A percentile compares a stretch with the other conserved stretches of the same genome.
Evolutionary conservation across 2,113 vertebrate genomes (phyloP).

Genomic region (Scytalopus superciliaris): DNA sequence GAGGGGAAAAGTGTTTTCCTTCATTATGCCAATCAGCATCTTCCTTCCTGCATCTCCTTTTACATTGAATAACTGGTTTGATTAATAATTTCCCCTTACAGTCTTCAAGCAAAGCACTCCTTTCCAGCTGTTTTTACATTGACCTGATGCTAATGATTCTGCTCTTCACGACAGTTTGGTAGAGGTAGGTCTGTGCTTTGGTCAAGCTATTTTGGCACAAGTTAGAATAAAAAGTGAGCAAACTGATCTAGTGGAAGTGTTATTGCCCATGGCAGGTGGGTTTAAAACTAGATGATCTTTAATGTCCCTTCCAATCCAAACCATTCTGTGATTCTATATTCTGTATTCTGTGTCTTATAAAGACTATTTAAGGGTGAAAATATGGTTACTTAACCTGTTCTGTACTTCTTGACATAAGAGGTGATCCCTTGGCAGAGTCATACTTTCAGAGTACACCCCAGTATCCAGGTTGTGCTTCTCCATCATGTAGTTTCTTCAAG

Average conservation of each 20-base stretch:
- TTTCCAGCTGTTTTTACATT: neutral
- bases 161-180: neutral
- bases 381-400: neutral
- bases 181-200: neutral
- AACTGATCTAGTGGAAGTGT: neutral
- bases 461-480: neutral
- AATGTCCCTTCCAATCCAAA: neutral
- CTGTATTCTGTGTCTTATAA: neutral
- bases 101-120: neutral
- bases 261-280: accelerated
- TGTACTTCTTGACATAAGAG: neutral
- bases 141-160: neutral
- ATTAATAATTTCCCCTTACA: neutral
- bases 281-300: neutral
- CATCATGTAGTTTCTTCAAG: neutral
- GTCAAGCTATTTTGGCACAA: neutral
- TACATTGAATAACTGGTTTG: neutral
- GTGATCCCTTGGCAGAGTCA: neutral
- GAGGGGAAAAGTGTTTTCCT: neutral
- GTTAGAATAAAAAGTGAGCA: neutral
- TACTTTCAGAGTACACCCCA: neutral
- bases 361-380: neutral
- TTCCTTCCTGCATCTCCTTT: neutral
- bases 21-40: neutral
- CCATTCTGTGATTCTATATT: neutral